Evolutionary conservation across 2,888 invertebrate genomes (phyloP).

Genomic region (Caradrina kadenii): DNA sequence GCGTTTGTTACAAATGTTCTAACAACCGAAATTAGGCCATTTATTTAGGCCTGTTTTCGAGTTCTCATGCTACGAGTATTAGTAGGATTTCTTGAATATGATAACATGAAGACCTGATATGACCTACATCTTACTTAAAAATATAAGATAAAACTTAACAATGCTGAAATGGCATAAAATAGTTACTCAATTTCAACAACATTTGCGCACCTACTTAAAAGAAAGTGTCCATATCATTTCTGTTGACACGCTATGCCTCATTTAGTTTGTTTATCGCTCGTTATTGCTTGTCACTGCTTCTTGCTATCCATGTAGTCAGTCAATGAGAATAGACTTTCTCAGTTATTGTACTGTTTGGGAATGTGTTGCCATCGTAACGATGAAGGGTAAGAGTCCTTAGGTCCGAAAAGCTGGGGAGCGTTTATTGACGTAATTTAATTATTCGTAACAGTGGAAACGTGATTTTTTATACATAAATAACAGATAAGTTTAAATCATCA

Average conservation of each 20-base stretch:
- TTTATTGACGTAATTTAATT: too few relatives aligned
- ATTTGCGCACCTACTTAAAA: constrained; percentile 27
- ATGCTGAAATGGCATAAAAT: constrained; percentile 22
- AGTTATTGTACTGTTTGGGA: constrained; percentile 9
- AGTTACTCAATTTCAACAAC: constrained; percentile 14
- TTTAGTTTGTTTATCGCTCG: constrained; percentile 20
- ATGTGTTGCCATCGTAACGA: constrained; percentile 24
- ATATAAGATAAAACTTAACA: not conserved
- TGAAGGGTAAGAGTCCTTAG: too few relatives aligned
- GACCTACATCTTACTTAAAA: not conserved
- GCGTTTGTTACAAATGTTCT: too few relatives aligned
- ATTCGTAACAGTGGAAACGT: too few relatives aligned
- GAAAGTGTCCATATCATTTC: constrained; percentile 51
- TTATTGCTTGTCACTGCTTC: constrained; percentile 23
- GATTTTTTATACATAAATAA: too few relatives aligned
- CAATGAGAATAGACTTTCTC: constrained; percentile 4
- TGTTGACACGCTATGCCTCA: constrained; percentile 47
- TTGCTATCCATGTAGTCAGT: not conserved
- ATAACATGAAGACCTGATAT: not conserved
- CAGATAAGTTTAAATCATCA: too few relatives aligned
- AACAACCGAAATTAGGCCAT: too few relatives aligned
- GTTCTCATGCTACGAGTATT: too few relatives aligned
- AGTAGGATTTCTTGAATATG: not conserved
- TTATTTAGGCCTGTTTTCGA: too few relatives aligned
- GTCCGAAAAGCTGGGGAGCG: too few relatives aligned